Evolutionary conservation across 2,888 invertebrate species (phyloP).

Genomic region (Agriopis marginaria): DNA sequence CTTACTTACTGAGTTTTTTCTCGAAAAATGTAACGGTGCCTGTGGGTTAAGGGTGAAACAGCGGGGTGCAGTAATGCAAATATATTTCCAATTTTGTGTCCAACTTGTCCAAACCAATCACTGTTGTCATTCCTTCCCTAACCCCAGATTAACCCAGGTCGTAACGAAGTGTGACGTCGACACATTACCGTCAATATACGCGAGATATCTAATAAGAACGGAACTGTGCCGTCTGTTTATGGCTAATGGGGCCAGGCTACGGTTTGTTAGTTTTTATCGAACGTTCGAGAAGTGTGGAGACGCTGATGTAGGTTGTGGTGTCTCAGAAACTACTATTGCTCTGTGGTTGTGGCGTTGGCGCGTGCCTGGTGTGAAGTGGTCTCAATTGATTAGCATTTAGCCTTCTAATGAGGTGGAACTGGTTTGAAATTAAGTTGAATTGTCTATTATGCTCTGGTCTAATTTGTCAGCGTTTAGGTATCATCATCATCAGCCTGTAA

Average conservation of each 20-base stretch:
- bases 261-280: slow-evolving; percentile 56
- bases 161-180: slow-evolving; percentile 24
- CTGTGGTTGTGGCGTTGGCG: neutral
- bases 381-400: slow-evolving; percentile 7
- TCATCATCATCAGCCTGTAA: too few relatives aligned
- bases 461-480: too few relatives aligned
- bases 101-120: slow-evolving; percentile 2
- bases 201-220: slow-evolving; percentile 50
- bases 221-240: slow-evolving; percentile 49
- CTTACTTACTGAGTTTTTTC: too few relatives aligned
- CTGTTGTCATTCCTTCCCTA: neutral
- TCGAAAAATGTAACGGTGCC: too few relatives aligned
- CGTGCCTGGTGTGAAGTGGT: slow-evolving; percentile 18
- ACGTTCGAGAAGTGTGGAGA: slow-evolving; percentile 36
- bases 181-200: slow-evolving; percentile 27
- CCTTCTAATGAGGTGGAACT: slow-evolving; percentile 6
- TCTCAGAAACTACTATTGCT: neutral
- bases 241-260: slow-evolving; percentile 52
- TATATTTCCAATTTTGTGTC: neutral
- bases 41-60: too few relatives aligned
- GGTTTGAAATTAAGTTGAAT: neutral
- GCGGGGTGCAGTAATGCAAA: too few relatives aligned
- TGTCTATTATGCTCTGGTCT: neutral
- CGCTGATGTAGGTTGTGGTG: slow-evolving; percentile 10
- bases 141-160: slow-evolving; percentile 1